Percentiles rank a stretch among this genome's conserved stretches.
Evolutionary conservation across 2,797 vertebrate genomes (phyloP).

Genomic region (Platalea minor): DNA sequence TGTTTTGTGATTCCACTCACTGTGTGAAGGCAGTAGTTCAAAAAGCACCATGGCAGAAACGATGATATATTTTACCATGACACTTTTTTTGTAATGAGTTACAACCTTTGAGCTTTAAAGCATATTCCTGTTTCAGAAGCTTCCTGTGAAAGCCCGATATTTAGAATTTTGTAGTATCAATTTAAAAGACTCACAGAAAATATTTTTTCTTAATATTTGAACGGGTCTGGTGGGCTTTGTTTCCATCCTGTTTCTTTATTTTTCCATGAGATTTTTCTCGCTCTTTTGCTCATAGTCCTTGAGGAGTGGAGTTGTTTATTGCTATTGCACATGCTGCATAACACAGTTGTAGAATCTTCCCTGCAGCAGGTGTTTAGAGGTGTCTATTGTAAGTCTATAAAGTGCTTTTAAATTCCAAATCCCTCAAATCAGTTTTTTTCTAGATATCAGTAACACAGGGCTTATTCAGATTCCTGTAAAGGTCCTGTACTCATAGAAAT

Average conservation of each 20-base stretch:
- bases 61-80: background rate
- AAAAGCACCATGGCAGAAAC: background rate
- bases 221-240: background rate
- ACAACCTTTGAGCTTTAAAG: background rate
- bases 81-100: background rate
- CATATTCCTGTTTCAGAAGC: background rate
- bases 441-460: background rate
- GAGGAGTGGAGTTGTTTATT: background rate
- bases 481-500: background rate
- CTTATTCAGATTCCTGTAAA: background rate
- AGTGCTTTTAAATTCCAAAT: background rate
- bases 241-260: background rate
- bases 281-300: background rate
- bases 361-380: background rate
- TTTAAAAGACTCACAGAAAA: background rate
- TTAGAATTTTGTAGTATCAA: background rate
- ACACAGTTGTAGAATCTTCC: background rate
- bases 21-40: background rate
- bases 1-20: background rate
- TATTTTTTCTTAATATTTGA: background rate
- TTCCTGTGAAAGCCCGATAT: background rate
- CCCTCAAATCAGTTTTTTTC: background rate
- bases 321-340: background rate
- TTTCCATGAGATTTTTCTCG: background rate
- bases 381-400: background rate